Percentiles rank a stretch among this genome's conserved stretches.
Evolutionary conservation across 2,113 vertebrate species (phyloP).

Genomic region (Siniperca knerii): DNA sequence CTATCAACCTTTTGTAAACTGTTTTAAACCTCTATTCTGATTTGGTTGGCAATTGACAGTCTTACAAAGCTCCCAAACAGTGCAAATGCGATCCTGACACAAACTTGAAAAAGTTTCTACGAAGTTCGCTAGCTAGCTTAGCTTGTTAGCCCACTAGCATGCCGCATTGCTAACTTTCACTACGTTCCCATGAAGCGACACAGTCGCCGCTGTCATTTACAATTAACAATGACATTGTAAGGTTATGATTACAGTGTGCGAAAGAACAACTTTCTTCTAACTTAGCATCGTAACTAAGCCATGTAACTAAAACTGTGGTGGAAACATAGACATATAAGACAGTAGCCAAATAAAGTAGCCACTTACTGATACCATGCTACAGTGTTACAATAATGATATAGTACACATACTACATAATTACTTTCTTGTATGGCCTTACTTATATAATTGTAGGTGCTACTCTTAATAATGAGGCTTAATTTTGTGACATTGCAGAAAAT

Average conservation of each 20-base stretch:
- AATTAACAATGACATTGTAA: background rate
- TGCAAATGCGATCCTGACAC: background rate
- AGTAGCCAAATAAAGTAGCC: background rate
- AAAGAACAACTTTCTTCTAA: background rate
- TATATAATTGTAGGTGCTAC: background rate
- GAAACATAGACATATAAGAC: background rate
- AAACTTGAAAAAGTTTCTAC: constrained; percentile 55
- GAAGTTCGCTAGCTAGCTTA: constrained; percentile 73
- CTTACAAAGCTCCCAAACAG: rapidly evolving
- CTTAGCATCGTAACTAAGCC: background rate
- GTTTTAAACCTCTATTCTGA: rapidly evolving
- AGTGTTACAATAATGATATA: background rate
- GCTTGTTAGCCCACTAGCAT: constrained; percentile 68
- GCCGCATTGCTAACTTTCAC: constrained; percentile 50
- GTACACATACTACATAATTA: background rate
- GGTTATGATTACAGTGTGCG: no score
- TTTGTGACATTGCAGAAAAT: background rate
- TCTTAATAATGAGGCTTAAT: background rate
- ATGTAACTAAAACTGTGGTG: background rate
- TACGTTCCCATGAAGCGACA: background rate
- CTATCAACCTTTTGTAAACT: background rate
- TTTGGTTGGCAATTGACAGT: rapidly evolving
- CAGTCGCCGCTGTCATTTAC: constrained; percentile 5
- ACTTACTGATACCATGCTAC: background rate
- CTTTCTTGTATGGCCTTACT: background rate